Percentiles rank a stretch among this genome's conserved stretches.
Conservation (phyloP, 2,113 vertebrate genomes). For the Phoenicopterus ruber region DNA sequence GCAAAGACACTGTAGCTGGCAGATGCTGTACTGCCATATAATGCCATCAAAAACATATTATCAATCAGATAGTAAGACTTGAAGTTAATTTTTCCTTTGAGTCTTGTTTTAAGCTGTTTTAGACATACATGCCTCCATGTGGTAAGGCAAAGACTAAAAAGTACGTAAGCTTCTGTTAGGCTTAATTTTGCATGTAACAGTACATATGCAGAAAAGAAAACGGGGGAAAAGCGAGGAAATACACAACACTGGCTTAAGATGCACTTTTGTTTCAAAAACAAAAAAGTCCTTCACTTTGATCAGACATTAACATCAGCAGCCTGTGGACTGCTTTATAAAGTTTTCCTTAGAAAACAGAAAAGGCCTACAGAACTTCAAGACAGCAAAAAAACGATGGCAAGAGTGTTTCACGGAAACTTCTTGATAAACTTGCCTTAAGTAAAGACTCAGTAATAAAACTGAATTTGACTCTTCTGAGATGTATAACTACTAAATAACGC, state of each 20-base stretch:
- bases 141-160: neutral
- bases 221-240: neutral
- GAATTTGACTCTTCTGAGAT: neutral
- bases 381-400: neutral
- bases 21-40: neutral
- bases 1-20: neutral
- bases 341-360: neutral
- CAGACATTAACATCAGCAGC: neutral
- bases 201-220: neutral
- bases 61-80: neutral
- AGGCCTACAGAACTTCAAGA: neutral
- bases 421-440: neutral
- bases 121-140: neutral
- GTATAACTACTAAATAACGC: neutral
- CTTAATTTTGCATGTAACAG: neutral
- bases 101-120: neutral
- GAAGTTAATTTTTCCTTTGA: neutral
- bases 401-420: neutral
- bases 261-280: neutral
- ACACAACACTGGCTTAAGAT: neutral
- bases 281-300: neutral
- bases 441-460: neutral
- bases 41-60: neutral
- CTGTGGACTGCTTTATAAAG: neutral
- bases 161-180: neutral